Conservation (phyloP, 2,888 invertebrate species). For the Tryphoninae sp. region DNA sequence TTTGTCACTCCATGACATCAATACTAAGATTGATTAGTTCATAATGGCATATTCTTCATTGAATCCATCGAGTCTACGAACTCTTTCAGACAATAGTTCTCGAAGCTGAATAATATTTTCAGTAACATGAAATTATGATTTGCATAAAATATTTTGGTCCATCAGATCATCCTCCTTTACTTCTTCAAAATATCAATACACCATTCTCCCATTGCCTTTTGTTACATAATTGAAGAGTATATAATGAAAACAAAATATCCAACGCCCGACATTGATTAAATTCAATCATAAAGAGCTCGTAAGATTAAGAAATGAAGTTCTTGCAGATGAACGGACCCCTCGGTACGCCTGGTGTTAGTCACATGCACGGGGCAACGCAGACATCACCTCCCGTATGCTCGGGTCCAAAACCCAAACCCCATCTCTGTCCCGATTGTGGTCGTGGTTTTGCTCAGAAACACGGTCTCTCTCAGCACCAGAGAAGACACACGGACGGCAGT, state of each 20-base stretch:
- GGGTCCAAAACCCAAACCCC: slow-evolving; percentile 86
- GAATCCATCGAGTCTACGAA: no score
- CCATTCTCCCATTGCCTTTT: background rate
- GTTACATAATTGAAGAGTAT: background rate
- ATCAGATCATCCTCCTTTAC: no score
- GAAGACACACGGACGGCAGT: slow-evolving; percentile 90
- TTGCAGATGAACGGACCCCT: slow-evolving; percentile 80
- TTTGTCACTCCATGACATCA: no score
- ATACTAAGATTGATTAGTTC: no score
- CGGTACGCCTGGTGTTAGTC: slow-evolving; percentile 78
- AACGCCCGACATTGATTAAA: background rate
- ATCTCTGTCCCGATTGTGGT: slow-evolving; percentile 90
- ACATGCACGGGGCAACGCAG: slow-evolving; percentile 80
- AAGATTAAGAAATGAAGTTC: slow-evolving; percentile 62
- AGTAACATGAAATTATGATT: no score
- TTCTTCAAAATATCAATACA: no score
- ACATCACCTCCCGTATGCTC: slow-evolving; percentile 79
- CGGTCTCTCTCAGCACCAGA: slow-evolving; percentile 90
- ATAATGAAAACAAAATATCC: background rate
- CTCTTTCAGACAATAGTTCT: no score
- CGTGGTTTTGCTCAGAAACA: slow-evolving; percentile 93
- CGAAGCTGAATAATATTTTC: no score
- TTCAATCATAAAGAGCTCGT: slow-evolving; percentile 29
- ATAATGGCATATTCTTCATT: no score
- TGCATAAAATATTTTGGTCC: no score